phyloP scores from a whole-genome alignment of 2,888 invertebrate species.

The Parnassius apollo region DNA sequence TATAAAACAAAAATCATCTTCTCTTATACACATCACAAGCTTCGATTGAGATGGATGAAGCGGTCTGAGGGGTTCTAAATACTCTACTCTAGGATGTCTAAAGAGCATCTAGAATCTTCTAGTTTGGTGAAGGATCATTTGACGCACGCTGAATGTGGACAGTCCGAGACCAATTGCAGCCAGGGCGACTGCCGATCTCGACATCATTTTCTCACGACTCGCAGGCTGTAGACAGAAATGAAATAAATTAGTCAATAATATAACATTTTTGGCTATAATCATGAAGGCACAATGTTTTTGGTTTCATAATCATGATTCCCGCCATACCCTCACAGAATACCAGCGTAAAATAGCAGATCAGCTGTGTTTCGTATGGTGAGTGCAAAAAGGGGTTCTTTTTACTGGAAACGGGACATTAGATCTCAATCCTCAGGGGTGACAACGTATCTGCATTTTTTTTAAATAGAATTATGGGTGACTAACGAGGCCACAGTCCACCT shows the following conservation, averaged over 20 bases:
- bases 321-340: too few species aligned
- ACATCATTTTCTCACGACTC: slow-evolving; percentile 79
- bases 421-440: too few species aligned
- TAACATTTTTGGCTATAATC: neutral
- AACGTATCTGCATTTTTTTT: too few species aligned
- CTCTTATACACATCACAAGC: slow-evolving; percentile 23
- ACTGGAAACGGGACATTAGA: too few species aligned
- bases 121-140: slow-evolving; percentile 77
- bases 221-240: slow-evolving; percentile 63
- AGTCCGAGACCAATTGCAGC: slow-evolving; percentile 82
- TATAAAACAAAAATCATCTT: slow-evolving; percentile 20
- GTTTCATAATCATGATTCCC: too few species aligned
- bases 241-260: neutral
- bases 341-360: too few species aligned
- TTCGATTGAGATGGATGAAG: slow-evolving; percentile 26
- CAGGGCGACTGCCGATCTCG: slow-evolving; percentile 79
- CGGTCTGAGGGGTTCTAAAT: slow-evolving; percentile 14
- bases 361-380: too few species aligned
- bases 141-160: slow-evolving; percentile 83
- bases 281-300: too few species aligned
- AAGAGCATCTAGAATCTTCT: slow-evolving; percentile 56
- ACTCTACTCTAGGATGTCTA: slow-evolving; percentile 26
- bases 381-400: too few species aligned
- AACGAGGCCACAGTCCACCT: too few species aligned
- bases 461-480: too few species aligned